Percentiles rank a stretch among this genome's conserved stretches.
Evolutionary conservation across 2,113 vertebrate genomes (phyloP).

Genomic region (Elachura formosa): DNA sequence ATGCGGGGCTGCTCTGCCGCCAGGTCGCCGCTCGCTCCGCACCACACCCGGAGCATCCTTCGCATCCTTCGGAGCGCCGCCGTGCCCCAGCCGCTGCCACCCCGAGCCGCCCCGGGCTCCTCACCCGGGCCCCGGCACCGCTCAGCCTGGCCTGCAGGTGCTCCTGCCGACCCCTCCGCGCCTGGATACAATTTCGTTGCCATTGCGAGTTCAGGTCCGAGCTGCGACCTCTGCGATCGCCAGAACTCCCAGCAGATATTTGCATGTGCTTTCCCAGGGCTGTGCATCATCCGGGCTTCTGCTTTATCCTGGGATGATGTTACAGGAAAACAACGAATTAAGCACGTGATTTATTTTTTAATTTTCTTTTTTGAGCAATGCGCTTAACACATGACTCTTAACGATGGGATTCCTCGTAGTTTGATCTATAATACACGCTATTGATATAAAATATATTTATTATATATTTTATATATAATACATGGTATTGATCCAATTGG

Average conservation of each 20-base stretch:
- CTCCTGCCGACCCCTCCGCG: not conserved
- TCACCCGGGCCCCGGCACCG: no score
- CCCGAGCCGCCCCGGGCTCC: no score
- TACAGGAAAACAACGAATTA: not conserved
- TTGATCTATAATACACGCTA: no score
- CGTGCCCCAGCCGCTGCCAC: no score
- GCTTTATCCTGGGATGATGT: not conserved
- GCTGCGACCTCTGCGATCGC: not conserved
- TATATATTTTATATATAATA: no score
- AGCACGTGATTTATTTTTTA: not conserved
- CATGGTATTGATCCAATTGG: fast-evolving
- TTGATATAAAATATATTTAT: no score
- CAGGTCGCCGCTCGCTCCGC: no score
- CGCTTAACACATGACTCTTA: not conserved
- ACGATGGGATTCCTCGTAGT: fast-evolving
- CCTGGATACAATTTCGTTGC: constrained; percentile 11
- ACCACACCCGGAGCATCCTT: no score
- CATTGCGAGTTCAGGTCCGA: not conserved
- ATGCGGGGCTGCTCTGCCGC: no score
- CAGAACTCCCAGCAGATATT: not conserved
- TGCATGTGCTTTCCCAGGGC: not conserved
- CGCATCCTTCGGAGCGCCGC: no score
- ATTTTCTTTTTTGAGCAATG: not conserved
- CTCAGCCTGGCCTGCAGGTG: no score
- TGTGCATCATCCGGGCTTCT: not conserved